Conservation (phyloP, 2,797 vertebrate species). For the Mus minutoides region DNA sequence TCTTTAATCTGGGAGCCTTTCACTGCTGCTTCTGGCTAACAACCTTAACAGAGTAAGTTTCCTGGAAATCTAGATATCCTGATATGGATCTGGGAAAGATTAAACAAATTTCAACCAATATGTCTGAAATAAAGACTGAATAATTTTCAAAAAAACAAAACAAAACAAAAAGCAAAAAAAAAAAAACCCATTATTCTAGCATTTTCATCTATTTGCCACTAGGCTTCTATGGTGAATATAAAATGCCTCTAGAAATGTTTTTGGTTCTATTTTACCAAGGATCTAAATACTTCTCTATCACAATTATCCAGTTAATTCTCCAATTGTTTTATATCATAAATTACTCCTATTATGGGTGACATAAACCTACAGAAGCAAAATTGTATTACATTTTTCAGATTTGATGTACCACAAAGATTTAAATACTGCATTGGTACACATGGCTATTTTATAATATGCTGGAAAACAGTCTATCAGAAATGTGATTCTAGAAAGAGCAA, state of each 20-base stretch:
- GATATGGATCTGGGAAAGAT: neutral
- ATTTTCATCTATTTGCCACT: neutral
- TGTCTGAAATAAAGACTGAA: conserved; percentile 53
- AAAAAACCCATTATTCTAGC: neutral
- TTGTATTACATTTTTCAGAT: conserved; percentile 70
- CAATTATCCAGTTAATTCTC: conserved; percentile 45
- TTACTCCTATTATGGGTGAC: conserved; percentile 82
- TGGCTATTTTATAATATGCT: conserved; percentile 48
- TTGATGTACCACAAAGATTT: conserved; percentile 75
- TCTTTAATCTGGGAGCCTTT: conserved; percentile 12
- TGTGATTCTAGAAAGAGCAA: conserved; percentile 56
- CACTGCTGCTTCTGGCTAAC: neutral
- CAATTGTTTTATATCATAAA: conserved; percentile 82
- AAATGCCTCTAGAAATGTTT: conserved; percentile 15
- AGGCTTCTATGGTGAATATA: conserved; percentile 1
- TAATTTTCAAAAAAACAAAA: conserved; percentile 44
- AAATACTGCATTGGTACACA: conserved; percentile 78
- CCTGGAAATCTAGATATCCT: conserved; percentile 34
- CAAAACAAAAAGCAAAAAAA: too few relatives aligned
- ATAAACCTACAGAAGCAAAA: conserved; percentile 79
- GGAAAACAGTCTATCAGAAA: conserved; percentile 57
- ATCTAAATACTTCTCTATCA: conserved; percentile 33
- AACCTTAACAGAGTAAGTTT: conserved; percentile 46
- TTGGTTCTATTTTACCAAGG: conserved; percentile 22
- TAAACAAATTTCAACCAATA: neutral